Conservation (phyloP, 2,797 vertebrate species). For the Falco concolor region DNA sequence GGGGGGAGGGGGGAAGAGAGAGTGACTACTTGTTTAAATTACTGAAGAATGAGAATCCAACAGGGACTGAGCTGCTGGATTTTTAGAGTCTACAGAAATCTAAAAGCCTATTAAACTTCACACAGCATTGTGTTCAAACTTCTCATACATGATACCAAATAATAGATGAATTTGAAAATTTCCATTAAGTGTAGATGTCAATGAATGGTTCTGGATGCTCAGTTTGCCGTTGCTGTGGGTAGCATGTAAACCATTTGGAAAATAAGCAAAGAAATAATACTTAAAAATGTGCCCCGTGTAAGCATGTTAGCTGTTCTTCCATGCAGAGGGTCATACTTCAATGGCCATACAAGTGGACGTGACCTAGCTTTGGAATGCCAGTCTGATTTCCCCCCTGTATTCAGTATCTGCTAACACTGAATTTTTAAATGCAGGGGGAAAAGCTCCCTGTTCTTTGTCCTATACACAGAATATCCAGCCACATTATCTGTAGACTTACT, state of each 20-base stretch:
- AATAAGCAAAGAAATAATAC: not conserved
- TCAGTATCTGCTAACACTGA: not conserved
- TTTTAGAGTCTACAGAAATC: not conserved
- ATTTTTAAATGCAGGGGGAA: not conserved
- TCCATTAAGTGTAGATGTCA: not conserved
- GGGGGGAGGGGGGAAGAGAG: too few species aligned
- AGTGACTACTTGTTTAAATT: not conserved
- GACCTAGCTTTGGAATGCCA: not conserved
- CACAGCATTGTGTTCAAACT: accelerated
- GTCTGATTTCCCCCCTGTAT: not conserved
- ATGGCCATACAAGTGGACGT: not conserved
- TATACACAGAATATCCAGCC: not conserved
- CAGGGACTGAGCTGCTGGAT: not conserved
- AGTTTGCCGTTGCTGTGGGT: not conserved
- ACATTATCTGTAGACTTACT: not conserved
- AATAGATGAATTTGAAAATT: not conserved
- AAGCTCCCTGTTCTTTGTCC: not conserved
- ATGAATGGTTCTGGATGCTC: not conserved
- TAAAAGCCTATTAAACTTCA: not conserved
- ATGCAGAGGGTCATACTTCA: too few species aligned
- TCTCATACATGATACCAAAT: not conserved
- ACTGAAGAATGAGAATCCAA: not conserved
- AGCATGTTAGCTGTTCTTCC: not conserved
- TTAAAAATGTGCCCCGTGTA: not conserved
- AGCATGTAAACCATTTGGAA: not conserved